These are phyloP conservation scores for Ciconia nigra DNA, from an alignment of 2,797 vertebrate species.

Conservation along the genomic window DNA sequence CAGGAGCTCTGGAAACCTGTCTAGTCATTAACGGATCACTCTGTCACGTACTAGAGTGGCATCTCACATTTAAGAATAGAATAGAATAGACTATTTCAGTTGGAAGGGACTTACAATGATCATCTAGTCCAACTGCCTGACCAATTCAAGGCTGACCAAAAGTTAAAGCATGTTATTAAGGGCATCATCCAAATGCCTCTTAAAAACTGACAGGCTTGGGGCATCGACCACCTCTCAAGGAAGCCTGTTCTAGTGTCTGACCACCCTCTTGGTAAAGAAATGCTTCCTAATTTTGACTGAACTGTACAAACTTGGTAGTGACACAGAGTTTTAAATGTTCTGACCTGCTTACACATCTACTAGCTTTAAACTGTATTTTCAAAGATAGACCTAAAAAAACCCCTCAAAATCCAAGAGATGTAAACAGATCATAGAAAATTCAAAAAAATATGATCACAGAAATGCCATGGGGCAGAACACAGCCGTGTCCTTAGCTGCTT, in stretches of 20 bases:
- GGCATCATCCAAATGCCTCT: background rate
- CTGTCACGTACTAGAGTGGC: background rate
- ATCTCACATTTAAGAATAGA: background rate
- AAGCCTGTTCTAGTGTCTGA: background rate
- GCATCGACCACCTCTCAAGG: background rate
- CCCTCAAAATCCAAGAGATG: background rate
- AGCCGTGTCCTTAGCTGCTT: background rate
- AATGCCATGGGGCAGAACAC: background rate
- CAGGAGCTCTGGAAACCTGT: background rate
- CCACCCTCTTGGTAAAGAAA: background rate
- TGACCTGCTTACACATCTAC: background rate
- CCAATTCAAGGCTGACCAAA: background rate
- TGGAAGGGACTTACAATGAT: background rate
- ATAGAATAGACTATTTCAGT: background rate
- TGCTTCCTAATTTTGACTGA: background rate
- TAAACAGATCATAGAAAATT: background rate
- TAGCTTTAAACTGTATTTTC: background rate
- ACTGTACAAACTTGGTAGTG: background rate
- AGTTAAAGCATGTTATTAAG: background rate
- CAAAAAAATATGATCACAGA: rapidly evolving
- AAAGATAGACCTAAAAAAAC: background rate
- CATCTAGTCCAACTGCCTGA: background rate
- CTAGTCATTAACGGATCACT: background rate
- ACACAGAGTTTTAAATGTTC: background rate
- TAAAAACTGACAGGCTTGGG: background rate